Percentiles rank a stretch among this genome's conserved stretches.
phyloP scores from a whole-genome alignment of 2,888 invertebrate genomes.

The Minunthozetes semirufus region DNA sequence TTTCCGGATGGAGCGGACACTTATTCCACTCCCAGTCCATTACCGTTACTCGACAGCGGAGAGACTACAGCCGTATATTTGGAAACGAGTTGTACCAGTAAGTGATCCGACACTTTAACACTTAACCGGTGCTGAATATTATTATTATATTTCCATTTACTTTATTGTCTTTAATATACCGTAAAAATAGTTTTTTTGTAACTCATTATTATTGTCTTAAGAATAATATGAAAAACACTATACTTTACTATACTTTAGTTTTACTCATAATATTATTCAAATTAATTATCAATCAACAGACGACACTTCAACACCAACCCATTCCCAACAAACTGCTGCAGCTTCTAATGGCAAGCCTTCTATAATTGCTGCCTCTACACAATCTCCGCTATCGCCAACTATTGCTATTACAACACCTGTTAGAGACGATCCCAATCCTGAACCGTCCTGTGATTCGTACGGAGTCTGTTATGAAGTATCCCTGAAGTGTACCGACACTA shows the following conservation, averaged over 20 bases:
- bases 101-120: slow-evolving; percentile 47
- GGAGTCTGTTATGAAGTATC: slow-evolving; percentile 92
- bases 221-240: not conserved
- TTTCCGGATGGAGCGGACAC: slow-evolving; percentile 86
- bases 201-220: slow-evolving; percentile 1
- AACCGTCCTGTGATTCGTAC: slow-evolving; percentile 70
- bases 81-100: slow-evolving; percentile 84
- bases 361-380: slow-evolving; percentile 35
- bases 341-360: slow-evolving; percentile 39
- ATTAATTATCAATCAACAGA: slow-evolving; percentile 28
- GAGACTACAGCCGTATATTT: slow-evolving; percentile 81
- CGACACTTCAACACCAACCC: slow-evolving; percentile 33
- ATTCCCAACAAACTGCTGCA: slow-evolving; percentile 20
- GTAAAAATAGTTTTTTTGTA: not conserved
- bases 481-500: slow-evolving; percentile 87
- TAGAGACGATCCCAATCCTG: slow-evolving; percentile 38
- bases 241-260: not conserved
- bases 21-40: slow-evolving; percentile 61
- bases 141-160: slow-evolving; percentile 11
- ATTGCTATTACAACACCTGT: slow-evolving; percentile 37
- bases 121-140: not conserved
- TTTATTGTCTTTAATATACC: not conserved
- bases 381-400: slow-evolving; percentile 38
- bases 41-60: slow-evolving; percentile 83
- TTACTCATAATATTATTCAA: not conserved